Base-by-base conservation (phyloP, 2,797 vertebrate genomes). In the Petrocephalus sullivani region DNA sequence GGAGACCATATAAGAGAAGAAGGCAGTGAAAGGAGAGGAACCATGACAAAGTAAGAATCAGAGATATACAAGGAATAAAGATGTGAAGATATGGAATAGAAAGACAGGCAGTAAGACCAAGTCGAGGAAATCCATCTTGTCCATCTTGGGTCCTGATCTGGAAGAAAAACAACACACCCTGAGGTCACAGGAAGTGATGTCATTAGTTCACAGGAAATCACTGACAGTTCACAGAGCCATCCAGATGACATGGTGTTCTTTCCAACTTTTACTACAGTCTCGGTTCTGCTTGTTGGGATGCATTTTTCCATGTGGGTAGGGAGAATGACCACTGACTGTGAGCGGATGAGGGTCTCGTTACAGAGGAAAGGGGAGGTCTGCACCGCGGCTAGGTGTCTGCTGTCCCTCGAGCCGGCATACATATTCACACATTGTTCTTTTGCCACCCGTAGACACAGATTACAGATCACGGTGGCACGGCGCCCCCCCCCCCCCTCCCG, bases 11-110 rank as follows among this genome's bases (percentile, higher is more conserved):
- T 19, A 57, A 58, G 81, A 88, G 82, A 57, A 54, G 58, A 56
- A 21, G 28, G 21, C 33, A 84, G 87, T 33, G 12, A 51, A 12
- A 60, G 51, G 61, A 33, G 9, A 67, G 61, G 23, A 33, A 23
- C 9, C 28, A 10, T 12, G 61, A 67, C 23, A 67, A 67, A 33
- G 61, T 10, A 4, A 28, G 61, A 67, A 67, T 33, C 61, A 64
- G 8, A 67, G 23, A 67, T 33, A 67, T 23, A 67, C 21, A 64
- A 64, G 60, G 21, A 64, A 64, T 64, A 71, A 33, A 71, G 37
- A 85, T 41, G 57, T 46, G 84, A 81, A 88, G 41, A 88, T 54
- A 64, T 71, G 56, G 71, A 85, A 88, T n/a, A 53, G 33, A 75
- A 37, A 75, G 67, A 75, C 16, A 67, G 23, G 6, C 10, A 7